Evolutionary conservation across 2,888 invertebrate genomes (phyloP).

Genomic region (Cantharis rufa): DNA sequence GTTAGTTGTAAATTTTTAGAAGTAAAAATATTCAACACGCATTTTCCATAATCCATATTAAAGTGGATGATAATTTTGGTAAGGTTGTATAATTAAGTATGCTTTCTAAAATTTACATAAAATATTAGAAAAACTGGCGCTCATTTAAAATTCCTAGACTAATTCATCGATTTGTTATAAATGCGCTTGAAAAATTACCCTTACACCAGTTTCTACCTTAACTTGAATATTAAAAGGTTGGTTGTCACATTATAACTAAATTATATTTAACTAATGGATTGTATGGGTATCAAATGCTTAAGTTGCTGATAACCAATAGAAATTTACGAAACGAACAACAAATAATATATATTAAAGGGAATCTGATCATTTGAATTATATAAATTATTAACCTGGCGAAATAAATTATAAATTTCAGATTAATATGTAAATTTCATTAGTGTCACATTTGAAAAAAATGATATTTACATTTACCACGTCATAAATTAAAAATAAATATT

Average conservation of each 20-base stretch:
- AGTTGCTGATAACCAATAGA: neutral
- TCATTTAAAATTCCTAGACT: neutral
- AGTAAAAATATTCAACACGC: neutral
- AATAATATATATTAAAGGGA: too few relatives aligned
- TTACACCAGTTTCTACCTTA: neutral
- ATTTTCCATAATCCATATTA: neutral
- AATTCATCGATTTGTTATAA: neutral
- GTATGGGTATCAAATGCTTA: neutral
- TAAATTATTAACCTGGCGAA: too few relatives aligned
- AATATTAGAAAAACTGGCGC: neutral
- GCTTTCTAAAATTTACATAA: neutral
- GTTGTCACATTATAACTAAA: neutral
- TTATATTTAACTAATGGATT: neutral
- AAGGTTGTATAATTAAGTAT: neutral
- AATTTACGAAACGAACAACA: too few relatives aligned
- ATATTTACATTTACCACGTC: neutral
- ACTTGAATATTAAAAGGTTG: neutral
- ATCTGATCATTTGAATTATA: neutral
- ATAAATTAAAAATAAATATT: neutral
- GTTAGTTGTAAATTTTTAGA: neutral
- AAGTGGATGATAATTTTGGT: neutral
- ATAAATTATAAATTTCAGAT: too few relatives aligned
- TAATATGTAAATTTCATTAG: neutral
- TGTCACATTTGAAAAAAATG: neutral
- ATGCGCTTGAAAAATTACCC: neutral